phyloP scores from a whole-genome alignment of 1,140 invertebrate species.

The Thalassaphorura encarpata region DNA sequence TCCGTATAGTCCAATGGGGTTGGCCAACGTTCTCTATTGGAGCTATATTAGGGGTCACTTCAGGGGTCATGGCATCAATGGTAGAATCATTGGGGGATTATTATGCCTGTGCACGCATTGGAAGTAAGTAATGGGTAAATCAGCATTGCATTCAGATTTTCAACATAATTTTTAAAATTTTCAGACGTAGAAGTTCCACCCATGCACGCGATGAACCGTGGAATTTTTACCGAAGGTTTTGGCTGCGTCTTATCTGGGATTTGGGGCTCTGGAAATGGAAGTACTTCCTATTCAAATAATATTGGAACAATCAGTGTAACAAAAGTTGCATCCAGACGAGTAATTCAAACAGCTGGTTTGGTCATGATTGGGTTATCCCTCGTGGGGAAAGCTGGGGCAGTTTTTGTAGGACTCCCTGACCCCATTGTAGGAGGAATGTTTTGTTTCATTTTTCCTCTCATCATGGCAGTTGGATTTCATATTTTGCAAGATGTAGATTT shows the following conservation, averaged over 20 bases:
- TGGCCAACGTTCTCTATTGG: constrained; percentile 61
- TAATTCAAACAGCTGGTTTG: constrained; percentile 38
- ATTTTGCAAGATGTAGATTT: too few species aligned
- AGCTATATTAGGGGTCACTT: constrained; percentile 69
- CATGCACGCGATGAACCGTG: constrained; percentile 41
- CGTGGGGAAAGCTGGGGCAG: constrained; percentile 49
- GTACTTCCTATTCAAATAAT: constrained; percentile 42
- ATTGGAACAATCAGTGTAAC: constrained; percentile 45
- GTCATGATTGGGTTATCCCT: constrained; percentile 39
- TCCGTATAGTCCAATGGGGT: constrained; percentile 65
- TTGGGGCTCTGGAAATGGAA: constrained; percentile 41
- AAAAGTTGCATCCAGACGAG: constrained; percentile 42
- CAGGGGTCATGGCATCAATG: constrained; percentile 69
- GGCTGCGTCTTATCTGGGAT: constrained; percentile 41
- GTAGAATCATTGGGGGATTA: constrained; percentile 84
- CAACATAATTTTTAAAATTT: constrained; percentile 32
- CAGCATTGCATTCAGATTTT: constrained; percentile 34
- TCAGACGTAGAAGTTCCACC: constrained; percentile 38
- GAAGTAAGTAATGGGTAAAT: constrained; percentile 43
- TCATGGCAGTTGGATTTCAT: too few species aligned
- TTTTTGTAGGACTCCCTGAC: constrained; percentile 74
- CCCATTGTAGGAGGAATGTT: constrained; percentile 65
- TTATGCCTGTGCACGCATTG: constrained; percentile 71
- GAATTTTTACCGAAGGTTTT: constrained; percentile 42
- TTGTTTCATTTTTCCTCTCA: too few species aligned